These are phyloP conservation scores for Gallirallus australis DNA, from an alignment of 2,797 vertebrate genomes.

Conservation along the genomic window DNA sequence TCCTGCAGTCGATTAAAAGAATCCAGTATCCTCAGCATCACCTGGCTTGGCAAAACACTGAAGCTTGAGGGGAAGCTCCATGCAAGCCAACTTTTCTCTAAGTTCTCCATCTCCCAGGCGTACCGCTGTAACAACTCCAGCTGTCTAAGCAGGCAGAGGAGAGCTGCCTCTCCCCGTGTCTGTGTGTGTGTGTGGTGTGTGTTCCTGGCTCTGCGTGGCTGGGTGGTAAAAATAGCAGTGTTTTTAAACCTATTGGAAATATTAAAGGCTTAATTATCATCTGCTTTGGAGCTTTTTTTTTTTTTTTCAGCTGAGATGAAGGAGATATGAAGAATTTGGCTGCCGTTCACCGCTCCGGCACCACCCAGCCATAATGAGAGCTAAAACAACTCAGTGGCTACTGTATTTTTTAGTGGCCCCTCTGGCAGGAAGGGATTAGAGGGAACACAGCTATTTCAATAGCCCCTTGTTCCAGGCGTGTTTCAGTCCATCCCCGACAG, in stretches of 20 bases:
- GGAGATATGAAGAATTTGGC: conserved; percentile 15
- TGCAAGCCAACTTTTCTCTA: neutral
- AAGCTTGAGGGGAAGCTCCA: neutral
- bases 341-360: neutral
- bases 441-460: neutral
- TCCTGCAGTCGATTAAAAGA: neutral
- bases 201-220: neutral
- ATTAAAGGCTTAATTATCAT: conserved; percentile 32
- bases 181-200: neutral
- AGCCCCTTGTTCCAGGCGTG: neutral
- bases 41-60: neutral
- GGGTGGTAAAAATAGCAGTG: neutral
- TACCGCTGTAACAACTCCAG: neutral
- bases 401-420: neutral
- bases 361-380: neutral
- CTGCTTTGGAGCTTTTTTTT: neutral
- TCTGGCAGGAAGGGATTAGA: neutral
- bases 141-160: neutral
- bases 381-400: neutral
- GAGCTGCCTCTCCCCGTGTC: neutral
- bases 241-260: neutral
- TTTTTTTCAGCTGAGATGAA: neutral
- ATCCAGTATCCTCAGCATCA: neutral
- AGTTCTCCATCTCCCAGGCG: neutral
- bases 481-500: neutral